phyloP scores from a whole-genome alignment of 2,888 invertebrate genomes.

The Eristalinus aeneus region DNA sequence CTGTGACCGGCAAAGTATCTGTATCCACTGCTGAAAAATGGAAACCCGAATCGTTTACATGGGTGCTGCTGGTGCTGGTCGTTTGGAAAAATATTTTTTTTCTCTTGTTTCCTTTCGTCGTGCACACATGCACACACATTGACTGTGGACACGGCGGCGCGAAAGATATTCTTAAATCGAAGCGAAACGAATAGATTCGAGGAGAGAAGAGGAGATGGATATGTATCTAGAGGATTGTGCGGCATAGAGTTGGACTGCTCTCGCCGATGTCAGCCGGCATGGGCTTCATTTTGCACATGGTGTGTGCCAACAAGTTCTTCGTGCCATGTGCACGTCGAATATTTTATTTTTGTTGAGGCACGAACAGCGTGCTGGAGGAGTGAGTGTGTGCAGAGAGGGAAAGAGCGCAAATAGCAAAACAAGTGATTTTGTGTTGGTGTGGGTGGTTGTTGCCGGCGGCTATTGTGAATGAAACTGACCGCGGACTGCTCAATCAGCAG shows the following conservation, averaged over 20 bases:
- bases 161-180: constrained; percentile 12
- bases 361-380: background rate
- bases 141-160: background rate
- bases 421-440: constrained; percentile 26
- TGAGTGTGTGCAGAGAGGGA: constrained; percentile 11
- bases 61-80: constrained; percentile 16
- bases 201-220: background rate
- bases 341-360: constrained; percentile 7
- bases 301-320: constrained; percentile 46
- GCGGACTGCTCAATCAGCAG: constrained; percentile 72
- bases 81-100: constrained; percentile 32
- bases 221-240: background rate
- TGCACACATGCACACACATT: background rate
- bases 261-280: constrained; percentile 7
- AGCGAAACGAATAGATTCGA: constrained; percentile 34
- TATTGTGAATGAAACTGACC: constrained; percentile 38
- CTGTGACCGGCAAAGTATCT: constrained; percentile 60
- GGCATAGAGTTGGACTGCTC: background rate
- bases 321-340: constrained; percentile 51
- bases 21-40: constrained; percentile 59
- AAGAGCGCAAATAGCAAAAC: constrained; percentile 22
- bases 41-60: constrained; percentile 21
- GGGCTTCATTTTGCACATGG: constrained; percentile 38
- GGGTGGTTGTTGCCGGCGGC: background rate
- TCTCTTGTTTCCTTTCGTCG: background rate